Base-by-base conservation (phyloP, 2,888 invertebrate genomes). In the Metallyticus violacea region DNA sequence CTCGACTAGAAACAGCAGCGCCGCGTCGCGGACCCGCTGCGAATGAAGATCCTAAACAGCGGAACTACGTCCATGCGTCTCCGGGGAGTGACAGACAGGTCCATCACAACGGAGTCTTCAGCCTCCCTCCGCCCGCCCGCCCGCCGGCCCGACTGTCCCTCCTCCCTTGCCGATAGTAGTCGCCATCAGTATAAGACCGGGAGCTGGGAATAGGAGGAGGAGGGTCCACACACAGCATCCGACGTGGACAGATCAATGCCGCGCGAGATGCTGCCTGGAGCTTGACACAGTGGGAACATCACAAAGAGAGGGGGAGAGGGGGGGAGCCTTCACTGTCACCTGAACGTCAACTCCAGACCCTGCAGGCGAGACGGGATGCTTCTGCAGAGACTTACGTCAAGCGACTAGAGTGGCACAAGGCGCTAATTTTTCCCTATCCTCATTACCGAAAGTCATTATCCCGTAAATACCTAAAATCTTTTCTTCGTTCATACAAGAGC, bases 121-220 rank as follows among this genome's bases (percentile, higher is more conserved):
- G 86, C 84, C 87, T 86, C 86, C 85, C 87, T 87, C 86, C 87
- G 89, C n/a, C n/a, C n/a, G n/a, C n/a, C n/a, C n/a, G n/a, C n/a
- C n/a, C n/a, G n/a, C n/a, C 87, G 86, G 88, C 86, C 90, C 89
- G 88, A 88, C 88, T 81, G 89, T 86, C 84, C 87, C 86, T 85
- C 85, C 87, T 87, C 86, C 89, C 88, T 88, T 89, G 89, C 89
- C 90, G 88, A 90, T 90, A 90, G 28, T 81, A 29, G 30, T 26
- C 26, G n/a, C 26, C 80, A 29, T 29, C 80, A n/a, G 62, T 81
- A 81, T 77, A 85, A 77, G 80, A 77, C 79, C n/a, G 77, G 77
- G 28, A 77, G 83, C 25, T 28, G 28, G n/a, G 83, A 28, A 83
- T n/a, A n/a, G n/a, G n/a, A n/a, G n/a, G n/a, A n/a, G n/a, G n/a